Conservation (phyloP, 2,113 vertebrate species). For the Aix galericulata region DNA sequence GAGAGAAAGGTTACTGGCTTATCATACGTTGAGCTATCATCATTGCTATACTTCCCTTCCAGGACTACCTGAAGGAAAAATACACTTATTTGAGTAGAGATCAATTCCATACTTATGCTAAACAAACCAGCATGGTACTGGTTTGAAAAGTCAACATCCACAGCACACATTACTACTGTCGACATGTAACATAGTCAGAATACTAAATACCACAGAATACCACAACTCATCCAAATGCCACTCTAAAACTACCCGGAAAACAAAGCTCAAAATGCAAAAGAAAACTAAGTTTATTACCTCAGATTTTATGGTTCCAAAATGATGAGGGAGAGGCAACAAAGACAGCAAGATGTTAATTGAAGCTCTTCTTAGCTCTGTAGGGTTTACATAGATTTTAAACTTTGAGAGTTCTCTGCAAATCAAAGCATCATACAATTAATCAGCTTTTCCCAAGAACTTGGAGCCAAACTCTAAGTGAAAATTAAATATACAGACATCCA, state of each 20-base stretch:
- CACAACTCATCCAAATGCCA: background rate
- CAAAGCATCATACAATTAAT: slow-evolving; percentile 42
- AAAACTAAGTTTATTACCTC: slow-evolving; percentile 80
- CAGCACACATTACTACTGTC: background rate
- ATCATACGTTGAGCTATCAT: slow-evolving; percentile 88
- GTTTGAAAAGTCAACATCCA: background rate
- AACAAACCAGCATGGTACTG: background rate
- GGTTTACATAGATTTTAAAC: slow-evolving; percentile 96
- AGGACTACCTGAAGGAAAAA: slow-evolving; percentile 85
- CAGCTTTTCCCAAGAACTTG: background rate
- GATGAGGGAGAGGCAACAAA: slow-evolving; percentile 93
- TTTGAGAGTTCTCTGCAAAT: slow-evolving; percentile 91
- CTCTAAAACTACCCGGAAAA: background rate
- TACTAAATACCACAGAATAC: background rate
- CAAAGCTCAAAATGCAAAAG: background rate
- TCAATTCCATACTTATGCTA: background rate
- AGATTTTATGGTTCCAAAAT: slow-evolving; percentile 94
- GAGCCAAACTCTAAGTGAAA: background rate
- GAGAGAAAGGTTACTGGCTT: slow-evolving; percentile 94
- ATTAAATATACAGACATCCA: background rate
- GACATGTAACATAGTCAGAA: background rate
- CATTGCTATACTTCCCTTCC: slow-evolving; percentile 95
- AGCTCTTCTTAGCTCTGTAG: slow-evolving; percentile 93
- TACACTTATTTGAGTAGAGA: background rate
- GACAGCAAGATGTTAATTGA: slow-evolving; percentile 94